A percentile compares a stretch with the other conserved stretches of the same genome.
Evolutionary conservation across 2,888 invertebrate species (phyloP).

Genomic region (Aethes cnicana): DNA sequence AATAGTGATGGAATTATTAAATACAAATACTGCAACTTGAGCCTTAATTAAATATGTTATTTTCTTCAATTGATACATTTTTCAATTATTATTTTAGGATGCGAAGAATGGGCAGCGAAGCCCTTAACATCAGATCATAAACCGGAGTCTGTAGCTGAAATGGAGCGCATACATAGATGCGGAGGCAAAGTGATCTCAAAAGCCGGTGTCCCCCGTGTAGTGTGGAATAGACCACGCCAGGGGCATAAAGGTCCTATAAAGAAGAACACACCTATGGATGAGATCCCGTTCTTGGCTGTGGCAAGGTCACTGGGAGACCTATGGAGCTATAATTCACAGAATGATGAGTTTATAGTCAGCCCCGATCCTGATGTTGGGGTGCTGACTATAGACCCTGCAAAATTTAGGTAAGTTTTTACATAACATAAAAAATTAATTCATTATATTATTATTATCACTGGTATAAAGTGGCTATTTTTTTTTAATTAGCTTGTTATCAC

Average conservation of each 20-base stretch:
- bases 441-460: too few species aligned
- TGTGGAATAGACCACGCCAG: conserved; percentile 96
- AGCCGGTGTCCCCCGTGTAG: conserved; percentile 96
- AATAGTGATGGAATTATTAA: too few species aligned
- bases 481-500: too few species aligned
- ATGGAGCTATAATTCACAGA: conserved; percentile 97
- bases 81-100: conserved; percentile 58
- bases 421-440: too few species aligned
- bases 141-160: conserved; percentile 93
- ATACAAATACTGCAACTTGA: too few species aligned
- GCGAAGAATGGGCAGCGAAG: conserved; percentile 89
- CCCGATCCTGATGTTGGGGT: conserved; percentile 98
- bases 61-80: not conserved
- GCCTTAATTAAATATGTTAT: too few species aligned
- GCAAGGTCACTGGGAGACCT: conserved; percentile 97
- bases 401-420: conserved; percentile 83
- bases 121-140: conserved; percentile 96
- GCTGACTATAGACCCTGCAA: conserved; percentile 89
- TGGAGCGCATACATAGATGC: conserved; percentile 89
- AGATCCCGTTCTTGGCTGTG: conserved; percentile 97
- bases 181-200: conserved; percentile 89
- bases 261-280: conserved; percentile 94
- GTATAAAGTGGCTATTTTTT: too few species aligned
- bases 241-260: conserved; percentile 92
- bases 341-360: conserved; percentile 97